A percentile compares a stretch with the other conserved stretches of the same genome.
phyloP scores from a whole-genome alignment of 2,797 vertebrate genomes.

The Acanthurus tractus region DNA sequence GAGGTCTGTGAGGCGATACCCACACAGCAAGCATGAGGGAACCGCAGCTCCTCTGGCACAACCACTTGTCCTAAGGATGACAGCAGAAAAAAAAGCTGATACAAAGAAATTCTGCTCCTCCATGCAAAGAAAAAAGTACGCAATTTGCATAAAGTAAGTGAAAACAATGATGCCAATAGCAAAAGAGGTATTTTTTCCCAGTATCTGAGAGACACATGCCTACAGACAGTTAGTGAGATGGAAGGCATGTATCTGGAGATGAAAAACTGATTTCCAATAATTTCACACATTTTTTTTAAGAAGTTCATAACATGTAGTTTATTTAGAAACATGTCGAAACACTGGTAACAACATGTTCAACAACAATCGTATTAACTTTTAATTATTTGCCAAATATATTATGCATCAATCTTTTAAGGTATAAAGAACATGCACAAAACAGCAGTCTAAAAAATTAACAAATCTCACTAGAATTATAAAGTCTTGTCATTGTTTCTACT shows the following conservation, averaged over 20 bases:
- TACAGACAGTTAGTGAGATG: neutral
- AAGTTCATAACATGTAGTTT: too few species aligned
- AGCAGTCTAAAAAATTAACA: too few species aligned
- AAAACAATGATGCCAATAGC: constrained; percentile 1
- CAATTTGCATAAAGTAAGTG: too few species aligned
- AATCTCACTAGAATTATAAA: neutral
- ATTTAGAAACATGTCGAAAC: too few species aligned
- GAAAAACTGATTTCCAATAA: too few species aligned
- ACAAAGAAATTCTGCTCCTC: neutral
- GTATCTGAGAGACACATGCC: neutral
- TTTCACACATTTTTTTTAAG: too few species aligned
- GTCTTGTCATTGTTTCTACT: neutral
- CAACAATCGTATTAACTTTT: too few species aligned
- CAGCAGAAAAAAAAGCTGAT: neutral
- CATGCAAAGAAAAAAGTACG: neutral
- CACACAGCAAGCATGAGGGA: constrained; percentile 93
- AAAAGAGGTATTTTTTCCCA: neutral
- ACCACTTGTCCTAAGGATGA: constrained; percentile 85
- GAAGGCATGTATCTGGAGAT: neutral
- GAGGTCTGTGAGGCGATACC: constrained; percentile 94
- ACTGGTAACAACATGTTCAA: too few species aligned
- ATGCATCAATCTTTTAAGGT: too few species aligned
- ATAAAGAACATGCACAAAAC: neutral
- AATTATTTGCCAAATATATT: too few species aligned
- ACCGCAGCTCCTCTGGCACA: constrained; percentile 93